These are phyloP conservation scores for Drosophila subsilvestris DNA, from an alignment of 2,888 invertebrate genomes.

Conservation along the genomic window DNA sequence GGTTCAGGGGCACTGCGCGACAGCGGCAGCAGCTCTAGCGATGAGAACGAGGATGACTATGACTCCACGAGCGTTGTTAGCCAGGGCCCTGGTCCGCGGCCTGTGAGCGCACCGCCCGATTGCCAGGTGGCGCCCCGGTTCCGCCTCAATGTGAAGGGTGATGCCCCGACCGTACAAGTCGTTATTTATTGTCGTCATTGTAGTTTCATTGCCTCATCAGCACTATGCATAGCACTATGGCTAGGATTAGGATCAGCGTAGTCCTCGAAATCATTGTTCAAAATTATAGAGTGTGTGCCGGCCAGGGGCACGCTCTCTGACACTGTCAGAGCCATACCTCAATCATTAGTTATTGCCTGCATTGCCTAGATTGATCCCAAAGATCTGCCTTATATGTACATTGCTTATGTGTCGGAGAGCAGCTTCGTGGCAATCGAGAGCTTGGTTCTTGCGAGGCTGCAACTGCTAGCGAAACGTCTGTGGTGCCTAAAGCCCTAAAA, in stretches of 20 bases:
- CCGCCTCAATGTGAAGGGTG: slow-evolving; percentile 76
- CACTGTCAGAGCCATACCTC: neutral
- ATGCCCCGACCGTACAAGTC: slow-evolving; percentile 32
- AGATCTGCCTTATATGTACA: slow-evolving; percentile 7
- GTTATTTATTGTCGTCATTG: slow-evolving; percentile 21
- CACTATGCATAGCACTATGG: neutral
- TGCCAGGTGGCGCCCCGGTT: slow-evolving; percentile 63
- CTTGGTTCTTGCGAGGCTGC: slow-evolving; percentile 19
- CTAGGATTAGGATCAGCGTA: slow-evolving; percentile 33
- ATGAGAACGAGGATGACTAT: slow-evolving; percentile 64
- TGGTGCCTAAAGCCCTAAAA: neutral
- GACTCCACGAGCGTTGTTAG: slow-evolving; percentile 23
- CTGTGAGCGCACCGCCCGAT: slow-evolving; percentile 74
- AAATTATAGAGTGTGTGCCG: slow-evolving; percentile 54
- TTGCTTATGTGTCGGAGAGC: slow-evolving; percentile 13
- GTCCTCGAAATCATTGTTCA: slow-evolving; percentile 40
- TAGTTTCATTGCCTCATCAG: slow-evolving; percentile 7
- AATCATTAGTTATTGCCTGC: neutral
- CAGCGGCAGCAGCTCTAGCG: slow-evolving; percentile 65
- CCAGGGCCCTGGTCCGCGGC: slow-evolving; percentile 36
- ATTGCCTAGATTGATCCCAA: slow-evolving; percentile 8
- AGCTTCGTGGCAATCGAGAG: neutral
- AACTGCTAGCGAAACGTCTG: slow-evolving; percentile 32
- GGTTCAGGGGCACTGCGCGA: slow-evolving; percentile 19
- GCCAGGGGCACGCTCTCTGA: neutral